Evolutionary conservation across 2,888 invertebrate genomes (phyloP), one percentile per base, ranked within the genome.

Genomic region (Laothoe populi): DNA sequence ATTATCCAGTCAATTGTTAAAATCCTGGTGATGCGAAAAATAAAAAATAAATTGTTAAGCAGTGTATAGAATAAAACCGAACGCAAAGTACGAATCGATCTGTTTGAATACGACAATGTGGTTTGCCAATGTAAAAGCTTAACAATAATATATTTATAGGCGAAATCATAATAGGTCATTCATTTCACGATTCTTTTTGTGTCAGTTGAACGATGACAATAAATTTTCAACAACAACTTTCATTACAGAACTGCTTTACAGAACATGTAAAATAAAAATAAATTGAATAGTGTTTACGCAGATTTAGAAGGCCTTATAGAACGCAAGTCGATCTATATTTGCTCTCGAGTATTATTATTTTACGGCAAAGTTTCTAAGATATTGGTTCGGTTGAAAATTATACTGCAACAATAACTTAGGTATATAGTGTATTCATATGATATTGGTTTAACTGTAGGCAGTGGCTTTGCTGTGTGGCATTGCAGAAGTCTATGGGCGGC

Each of bases 131-230:
- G 13, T 58, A 42, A 40, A 57, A 40, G 58, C 24, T 24, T 23
- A 21, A 42, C 42, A 58, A 40, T 26, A 24, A 31, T 19, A 49
- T 48, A 19, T 38, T 48, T 42, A 48, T 42, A 58, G 24, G 24
- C 42, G 16, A 58, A 40, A 42, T 24, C 2, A 35, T 16, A 58
- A 58, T 58, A 16, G 24, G n/a, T 42, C 13, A 58, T 58, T 58
- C 42, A 58, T 58, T 58, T 40, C n/a, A 58, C 58, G 53, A 35
- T 35, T 53, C 21, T 4, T 21, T 53, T 53, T 48, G 24, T 5
- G 16, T 11, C 53, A 35, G 21, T 19, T 35, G 21, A 13, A 13
- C 13, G 31, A 53, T 53, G 35, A 53, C 53, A 19, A 19, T 10
- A 31, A 26, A 4, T 19, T 24, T 35, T 19, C 53, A 53, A 26